Conservation (phyloP, 1,140 invertebrate species). For the Copidosoma floridanum region DNA sequence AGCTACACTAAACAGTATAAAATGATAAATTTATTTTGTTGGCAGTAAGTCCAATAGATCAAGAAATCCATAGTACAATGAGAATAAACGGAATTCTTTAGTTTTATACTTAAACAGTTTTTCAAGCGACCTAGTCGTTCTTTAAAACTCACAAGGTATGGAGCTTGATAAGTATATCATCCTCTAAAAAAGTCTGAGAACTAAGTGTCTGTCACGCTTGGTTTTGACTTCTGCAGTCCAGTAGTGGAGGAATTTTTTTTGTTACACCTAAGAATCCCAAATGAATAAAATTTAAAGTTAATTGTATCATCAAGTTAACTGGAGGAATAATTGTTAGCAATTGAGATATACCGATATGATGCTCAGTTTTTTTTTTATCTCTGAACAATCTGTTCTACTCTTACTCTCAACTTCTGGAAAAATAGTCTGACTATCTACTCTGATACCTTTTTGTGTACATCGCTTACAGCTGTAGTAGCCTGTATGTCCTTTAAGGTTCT, state of each 20-base stretch:
- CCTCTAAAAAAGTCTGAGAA: slow-evolving; percentile 10
- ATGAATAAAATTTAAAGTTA: slow-evolving; percentile 39
- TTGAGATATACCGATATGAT: too few species aligned
- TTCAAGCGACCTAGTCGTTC: slow-evolving; percentile 18
- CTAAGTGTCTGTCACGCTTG: background rate
- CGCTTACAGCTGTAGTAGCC: too few species aligned
- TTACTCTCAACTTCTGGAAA: too few species aligned
- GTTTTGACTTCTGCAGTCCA: slow-evolving; percentile 23
- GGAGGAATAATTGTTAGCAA: too few species aligned
- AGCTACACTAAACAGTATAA: too few species aligned
- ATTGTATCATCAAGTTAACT: slow-evolving; percentile 29
- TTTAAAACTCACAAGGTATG: slow-evolving; percentile 28
- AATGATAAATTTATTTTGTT: too few species aligned
- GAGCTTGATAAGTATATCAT: slow-evolving; percentile 18
- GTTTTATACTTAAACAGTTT: slow-evolving; percentile 27
- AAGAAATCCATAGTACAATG: slow-evolving; percentile 30
- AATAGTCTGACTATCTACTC: too few species aligned
- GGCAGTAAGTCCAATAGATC: too few species aligned
- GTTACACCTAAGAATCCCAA: slow-evolving; percentile 35
- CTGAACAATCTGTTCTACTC: too few species aligned
- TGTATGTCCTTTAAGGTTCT: too few species aligned
- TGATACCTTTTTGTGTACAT: too few species aligned
- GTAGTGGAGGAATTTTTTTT: slow-evolving; percentile 32
- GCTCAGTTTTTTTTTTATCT: too few species aligned
- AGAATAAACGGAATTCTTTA: slow-evolving; percentile 30